phyloP scores from a whole-genome alignment of 2,888 invertebrate genomes.

The Drosophila testacea region DNA sequence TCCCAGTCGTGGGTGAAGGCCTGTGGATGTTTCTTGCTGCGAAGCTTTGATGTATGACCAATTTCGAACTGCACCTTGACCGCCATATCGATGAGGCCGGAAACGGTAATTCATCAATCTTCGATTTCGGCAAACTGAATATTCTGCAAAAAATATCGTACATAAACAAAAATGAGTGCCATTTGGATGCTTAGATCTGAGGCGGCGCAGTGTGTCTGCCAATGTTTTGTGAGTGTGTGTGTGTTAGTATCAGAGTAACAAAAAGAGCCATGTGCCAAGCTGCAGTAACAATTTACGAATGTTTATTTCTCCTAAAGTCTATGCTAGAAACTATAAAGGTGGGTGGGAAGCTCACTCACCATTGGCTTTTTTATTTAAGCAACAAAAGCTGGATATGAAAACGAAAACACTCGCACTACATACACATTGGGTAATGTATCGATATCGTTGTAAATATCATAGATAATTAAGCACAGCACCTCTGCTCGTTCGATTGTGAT shows the following conservation, averaged over 20 bases:
- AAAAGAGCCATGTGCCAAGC: constrained; percentile 23
- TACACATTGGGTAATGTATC: constrained; percentile 61
- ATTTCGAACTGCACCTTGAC: constrained; percentile 95
- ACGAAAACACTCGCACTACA: constrained; percentile 63
- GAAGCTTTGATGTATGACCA: constrained; percentile 94
- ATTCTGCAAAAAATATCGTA: constrained; percentile 31
- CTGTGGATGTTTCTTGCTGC: constrained; percentile 92
- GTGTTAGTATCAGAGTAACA: constrained; percentile 24
- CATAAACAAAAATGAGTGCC: constrained; percentile 47
- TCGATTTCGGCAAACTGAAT: constrained; percentile 9
- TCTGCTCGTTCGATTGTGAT: constrained; percentile 6
- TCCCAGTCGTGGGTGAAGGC: constrained; percentile 99
- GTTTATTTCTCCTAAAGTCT: constrained; percentile 9
- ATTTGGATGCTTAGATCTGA: constrained; percentile 28
- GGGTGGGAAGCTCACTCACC: background rate
- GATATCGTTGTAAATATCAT: constrained; percentile 49
- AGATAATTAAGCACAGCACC: constrained; percentile 38
- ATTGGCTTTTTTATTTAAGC: constrained; percentile 36
- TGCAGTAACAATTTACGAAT: background rate
- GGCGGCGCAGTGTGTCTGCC: constrained; percentile 50
- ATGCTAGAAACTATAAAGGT: background rate
- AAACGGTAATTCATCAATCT: constrained; percentile 45
- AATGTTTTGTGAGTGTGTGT: constrained; percentile 24
- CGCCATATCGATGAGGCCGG: constrained; percentile 86
- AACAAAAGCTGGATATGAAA: constrained; percentile 49